A percentile compares a stretch with the other conserved stretches of the same genome.
phyloP scores from a whole-genome alignment of 1,140 invertebrate species.

The Ceratoteleas bidentatus region DNA sequence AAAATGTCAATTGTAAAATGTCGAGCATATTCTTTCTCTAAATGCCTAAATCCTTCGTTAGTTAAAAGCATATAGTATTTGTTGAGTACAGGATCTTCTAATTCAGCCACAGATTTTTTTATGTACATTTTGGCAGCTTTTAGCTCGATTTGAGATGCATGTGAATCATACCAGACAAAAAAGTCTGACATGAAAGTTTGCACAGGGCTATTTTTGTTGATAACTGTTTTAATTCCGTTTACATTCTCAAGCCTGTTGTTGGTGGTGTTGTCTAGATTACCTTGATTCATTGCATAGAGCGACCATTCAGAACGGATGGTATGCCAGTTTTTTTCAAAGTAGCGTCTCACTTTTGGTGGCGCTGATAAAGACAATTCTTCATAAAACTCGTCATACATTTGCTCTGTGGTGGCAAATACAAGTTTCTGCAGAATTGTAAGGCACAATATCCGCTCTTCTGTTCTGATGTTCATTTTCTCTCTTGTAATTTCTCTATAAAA shows the following conservation, averaged over 20 bases:
- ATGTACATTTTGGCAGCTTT: background rate
- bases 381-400: conserved; percentile 18
- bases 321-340: conserved; percentile 58
- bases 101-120: background rate
- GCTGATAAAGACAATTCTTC: background rate
- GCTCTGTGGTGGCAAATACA: conserved; percentile 9
- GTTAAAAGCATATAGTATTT: background rate
- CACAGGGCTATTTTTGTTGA: conserved; percentile 8
- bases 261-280: conserved; percentile 46
- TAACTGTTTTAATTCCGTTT: no score
- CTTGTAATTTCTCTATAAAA: conserved; percentile 28
- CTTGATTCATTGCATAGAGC: conserved; percentile 22
- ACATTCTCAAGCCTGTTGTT: conserved; percentile 51
- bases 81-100: background rate
- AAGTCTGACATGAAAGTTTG: background rate
- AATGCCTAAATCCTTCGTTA: background rate
- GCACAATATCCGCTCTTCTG: background rate
- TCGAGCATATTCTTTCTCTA: background rate
- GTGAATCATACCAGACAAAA: background rate
- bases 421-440: conserved; percentile 11
- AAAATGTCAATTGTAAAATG: background rate
- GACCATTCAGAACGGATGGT: conserved; percentile 40
- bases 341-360: conserved; percentile 6
- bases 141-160: background rate
- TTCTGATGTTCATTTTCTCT: conserved; percentile 11